Base-by-base conservation (phyloP, 2,113 vertebrate genomes). In the Thalassoma bifasciatum region DNA sequence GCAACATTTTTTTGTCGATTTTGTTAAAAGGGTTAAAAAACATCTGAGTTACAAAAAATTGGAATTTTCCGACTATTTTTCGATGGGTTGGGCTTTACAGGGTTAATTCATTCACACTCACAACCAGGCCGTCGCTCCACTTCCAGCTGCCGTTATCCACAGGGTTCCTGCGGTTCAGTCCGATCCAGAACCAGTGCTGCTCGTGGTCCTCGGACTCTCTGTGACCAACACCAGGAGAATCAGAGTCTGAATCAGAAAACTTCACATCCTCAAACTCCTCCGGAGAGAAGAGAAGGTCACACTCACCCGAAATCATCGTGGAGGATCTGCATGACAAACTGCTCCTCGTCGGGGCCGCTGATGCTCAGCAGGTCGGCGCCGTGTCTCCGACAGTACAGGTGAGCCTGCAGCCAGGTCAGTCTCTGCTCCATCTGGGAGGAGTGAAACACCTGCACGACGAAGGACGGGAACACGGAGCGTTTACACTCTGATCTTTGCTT, bases 121-220 rank as follows among this genome's bases (percentile, higher is more conserved):
- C 98, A 89, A 95, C 95, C 2, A 95, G 80, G 16, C 97, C 97
- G 0, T 99, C 98, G 0, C 97, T 99, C 98, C 98, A 99, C 62
- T 84, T 93, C 98, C 98, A 99, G 88, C 95, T 96, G 79, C 92
- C 93, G 23, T 94, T 94, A 4, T 90, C 94, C 21, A 86, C 21
- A 0, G 97, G 96, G 85, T 98, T 96, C 49, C 96, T 93, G 4
- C 97, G 94, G 87, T 97, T 97, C 66, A 99, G 92, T 23, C 98
- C 98, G 0, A 99, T 97, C 98, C 98, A 99, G 82, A 99, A 96
- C 97, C 97, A 98, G 81, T 96, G 96, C 89, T 99, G 96, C 82
- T 99, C 97, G 0, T 98, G 96, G 23, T 95, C 95, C 82, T 98
- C 97, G 0, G 96, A 95, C 68, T 96, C 96, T 0, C 94, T 95